Base-by-base conservation (phyloP, 2,113 vertebrate genomes). In the Danionella cerebrum region DNA sequence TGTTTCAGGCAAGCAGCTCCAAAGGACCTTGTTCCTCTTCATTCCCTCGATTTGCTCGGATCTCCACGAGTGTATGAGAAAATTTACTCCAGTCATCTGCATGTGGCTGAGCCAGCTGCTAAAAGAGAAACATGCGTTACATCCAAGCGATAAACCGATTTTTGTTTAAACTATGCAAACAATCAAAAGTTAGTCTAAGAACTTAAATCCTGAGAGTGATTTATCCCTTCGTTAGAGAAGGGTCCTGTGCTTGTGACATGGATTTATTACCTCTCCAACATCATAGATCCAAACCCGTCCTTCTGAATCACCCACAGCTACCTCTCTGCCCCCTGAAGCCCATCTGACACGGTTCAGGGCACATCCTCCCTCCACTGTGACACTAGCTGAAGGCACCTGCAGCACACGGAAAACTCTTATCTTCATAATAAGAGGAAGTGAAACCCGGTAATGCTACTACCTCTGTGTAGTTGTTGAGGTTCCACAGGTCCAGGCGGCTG, bases 281-380 rank as follows among this genome's bases (percentile, higher is more conserved):
- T 94, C 92, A 29, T 94, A 94, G 83, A 94, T 85, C 91, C 92
- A 93, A 70, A 94, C 88, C 2, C 86, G 89, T 29, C 92, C 92
- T 76, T 94, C 92, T 5, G 92, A 92, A 68, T 94, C 91, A 1
- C 92, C 92, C 6, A 92, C 91, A 0, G 91, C 91, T 4, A 94
- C 88, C 74, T 94, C 91, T 71, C 88, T 89, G 45, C 92, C 92
- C 29, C 84, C 88, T 44, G 91, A 88, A 35, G 88, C 89, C 91
- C 91, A 94, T 25, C 89, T 89, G 29, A 94, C 92, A 9, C 89
- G 88, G 76, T 94, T 94, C 39, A 94, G 84, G 51, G 92, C 92
- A 29, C 90, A 92, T 0, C 89, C 85, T 71, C 90, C 90, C 80
- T 94, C 92, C 6, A 93, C 85, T 22, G 86, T 87, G 70, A 92